Base-by-base conservation (phyloP, 2,113 vertebrate species). In the Lamprologus sp. region DNA sequence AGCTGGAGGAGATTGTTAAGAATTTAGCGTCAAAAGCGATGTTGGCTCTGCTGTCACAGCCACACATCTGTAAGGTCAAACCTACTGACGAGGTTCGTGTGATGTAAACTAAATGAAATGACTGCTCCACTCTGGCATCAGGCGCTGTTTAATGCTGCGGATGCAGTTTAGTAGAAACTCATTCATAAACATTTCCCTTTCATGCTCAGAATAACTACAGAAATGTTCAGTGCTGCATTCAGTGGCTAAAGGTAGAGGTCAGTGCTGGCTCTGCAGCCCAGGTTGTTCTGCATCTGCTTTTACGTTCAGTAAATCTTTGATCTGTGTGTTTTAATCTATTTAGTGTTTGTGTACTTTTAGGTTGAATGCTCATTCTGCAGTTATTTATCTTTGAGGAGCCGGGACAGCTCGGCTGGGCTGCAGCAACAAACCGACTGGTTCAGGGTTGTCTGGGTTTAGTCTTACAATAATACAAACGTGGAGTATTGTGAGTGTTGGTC, bases 321-420 rank as follows among this genome's bases (percentile, higher is more conserved):
- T 75, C 23, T 73, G 14, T 0, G 0, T 17, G 3, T 73, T 26
- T 73, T 73, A 45, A 73, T 73, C 37, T 6, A 0, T 14, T 42
- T 15, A 6, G n/a, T 26, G 11, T 3, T 68, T 70, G 14, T 70
- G 37, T 70, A 42, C 7, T 42, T 40, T 70, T 70, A 42, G 21
- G 14, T 17, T 73, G 2, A 17, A 5, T 47, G 21, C n/a, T 73
- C n/a, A 14, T 2, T 23, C n/a, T 21, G 11, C 2, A 40, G 13
- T 70, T 9, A 1, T 70, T 15, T 9, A 23, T 37, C 37, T 42
- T 35, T 9, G 63, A 9, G n/a, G 65, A 70, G 21, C 65, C 37
- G 40, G 37, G 21, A 15, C 65, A 15, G 12, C 65, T 70, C 14
- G 2, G 5, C 37, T 42, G 37, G n/a, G 35, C 65, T 42, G 1